Evolutionary conservation across 2,113 vertebrate species (phyloP).

Genomic region (Psilopogon haemacephalus): DNA sequence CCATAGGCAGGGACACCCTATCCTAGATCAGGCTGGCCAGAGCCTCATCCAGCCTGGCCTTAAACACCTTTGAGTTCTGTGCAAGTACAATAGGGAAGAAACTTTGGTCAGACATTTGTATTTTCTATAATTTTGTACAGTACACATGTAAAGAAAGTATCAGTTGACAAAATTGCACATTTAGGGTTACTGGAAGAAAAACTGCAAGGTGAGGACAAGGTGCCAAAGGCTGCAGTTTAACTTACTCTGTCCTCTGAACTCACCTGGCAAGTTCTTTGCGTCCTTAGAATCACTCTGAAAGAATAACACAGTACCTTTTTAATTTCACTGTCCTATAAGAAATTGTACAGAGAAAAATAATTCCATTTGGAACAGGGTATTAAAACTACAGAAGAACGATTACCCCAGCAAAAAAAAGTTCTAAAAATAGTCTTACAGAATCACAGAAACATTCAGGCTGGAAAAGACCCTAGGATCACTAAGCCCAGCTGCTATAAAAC

Average conservation of each 20-base stretch:
- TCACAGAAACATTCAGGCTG: too few species aligned
- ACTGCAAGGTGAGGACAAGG: not conserved
- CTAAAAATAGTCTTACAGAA: not conserved
- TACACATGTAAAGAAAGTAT: not conserved
- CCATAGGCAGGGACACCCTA: too few species aligned
- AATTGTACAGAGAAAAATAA: not conserved
- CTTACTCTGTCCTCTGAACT: not conserved
- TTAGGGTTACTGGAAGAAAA: not conserved
- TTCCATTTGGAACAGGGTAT: not conserved
- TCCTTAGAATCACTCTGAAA: not conserved
- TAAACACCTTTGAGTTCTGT: too few species aligned
- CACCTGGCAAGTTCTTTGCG: not conserved
- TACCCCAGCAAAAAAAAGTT: not conserved
- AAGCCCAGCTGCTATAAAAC: not conserved
- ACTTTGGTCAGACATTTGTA: not conserved
- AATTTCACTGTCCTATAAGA: not conserved
- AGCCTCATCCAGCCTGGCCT: too few species aligned
- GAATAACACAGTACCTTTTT: not conserved
- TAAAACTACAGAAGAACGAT: not conserved
- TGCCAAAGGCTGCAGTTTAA: not conserved
- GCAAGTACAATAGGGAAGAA: not conserved
- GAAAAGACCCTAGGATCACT: too few species aligned
- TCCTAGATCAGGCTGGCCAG: too few species aligned
- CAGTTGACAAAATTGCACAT: not conserved
- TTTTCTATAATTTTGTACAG: not conserved